Conservation (phyloP, 2,888 invertebrate species). For the Prostheceraeus crozeri region DNA sequence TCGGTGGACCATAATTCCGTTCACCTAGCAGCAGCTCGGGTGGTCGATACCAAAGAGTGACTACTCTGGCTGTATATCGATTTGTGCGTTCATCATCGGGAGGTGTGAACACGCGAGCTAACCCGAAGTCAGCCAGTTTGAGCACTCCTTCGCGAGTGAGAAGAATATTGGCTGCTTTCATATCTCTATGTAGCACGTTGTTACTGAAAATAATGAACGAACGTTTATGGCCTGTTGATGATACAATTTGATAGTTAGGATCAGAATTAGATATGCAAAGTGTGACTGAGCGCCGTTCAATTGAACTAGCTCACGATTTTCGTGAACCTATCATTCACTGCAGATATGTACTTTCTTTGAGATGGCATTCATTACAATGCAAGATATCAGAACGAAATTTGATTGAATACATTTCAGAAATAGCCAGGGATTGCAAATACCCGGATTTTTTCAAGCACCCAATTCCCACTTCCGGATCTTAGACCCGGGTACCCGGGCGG, state of each 20-base stretch:
- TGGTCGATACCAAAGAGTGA: slow-evolving; percentile 83
- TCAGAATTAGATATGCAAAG: too few relatives aligned
- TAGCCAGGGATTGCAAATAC: too few relatives aligned
- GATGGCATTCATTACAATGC: too few relatives aligned
- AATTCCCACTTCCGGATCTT: too few relatives aligned
- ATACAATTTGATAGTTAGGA: slow-evolving; percentile 22
- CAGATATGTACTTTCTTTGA: too few relatives aligned
- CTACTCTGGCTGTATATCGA: slow-evolving; percentile 90
- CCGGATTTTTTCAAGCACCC: too few relatives aligned
- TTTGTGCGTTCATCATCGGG: slow-evolving; percentile 15
- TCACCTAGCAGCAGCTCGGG: slow-evolving; percentile 60
- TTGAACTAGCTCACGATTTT: too few relatives aligned
- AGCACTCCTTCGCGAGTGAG: slow-evolving; percentile 79
- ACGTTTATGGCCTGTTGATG: slow-evolving; percentile 77
- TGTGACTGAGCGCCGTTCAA: too few relatives aligned
- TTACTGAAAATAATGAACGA: slow-evolving; percentile 27
- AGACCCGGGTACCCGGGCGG: too few relatives aligned
- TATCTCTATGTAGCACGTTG: slow-evolving; percentile 63
- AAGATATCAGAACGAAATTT: too few relatives aligned
- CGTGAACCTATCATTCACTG: too few relatives aligned
- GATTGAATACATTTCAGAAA: too few relatives aligned
- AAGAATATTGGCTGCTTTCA: slow-evolving; percentile 97
- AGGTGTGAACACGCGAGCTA: slow-evolving; percentile 62
- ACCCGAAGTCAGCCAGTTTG: slow-evolving; percentile 92
- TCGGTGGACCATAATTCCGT: slow-evolving; percentile 88